Evolutionary conservation across 2,797 vertebrate species (phyloP).

Genomic region (Lerista edwardsae): DNA sequence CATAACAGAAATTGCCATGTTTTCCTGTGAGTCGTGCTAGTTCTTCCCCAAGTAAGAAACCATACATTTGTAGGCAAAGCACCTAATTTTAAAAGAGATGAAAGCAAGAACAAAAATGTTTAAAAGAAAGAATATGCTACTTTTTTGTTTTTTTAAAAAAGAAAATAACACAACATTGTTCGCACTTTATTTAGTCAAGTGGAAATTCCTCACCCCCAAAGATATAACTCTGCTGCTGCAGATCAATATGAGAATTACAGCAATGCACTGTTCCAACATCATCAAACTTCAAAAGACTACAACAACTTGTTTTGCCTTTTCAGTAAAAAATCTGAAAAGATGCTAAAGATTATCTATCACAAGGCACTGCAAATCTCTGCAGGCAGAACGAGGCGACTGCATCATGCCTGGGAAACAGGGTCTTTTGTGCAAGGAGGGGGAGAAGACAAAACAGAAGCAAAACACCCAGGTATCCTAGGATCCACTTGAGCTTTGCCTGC

Average conservation of each 20-base stretch:
- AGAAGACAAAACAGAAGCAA: neutral
- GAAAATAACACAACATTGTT: slow-evolving; percentile 43
- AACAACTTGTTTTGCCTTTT: slow-evolving; percentile 61
- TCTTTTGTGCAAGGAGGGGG: neutral
- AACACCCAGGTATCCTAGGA: slow-evolving; percentile 11
- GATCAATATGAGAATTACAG: slow-evolving; percentile 53
- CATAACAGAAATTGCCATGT: neutral
- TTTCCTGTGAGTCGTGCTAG: neutral
- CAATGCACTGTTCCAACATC: slow-evolving; percentile 57
- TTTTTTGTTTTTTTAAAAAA: slow-evolving; percentile 48
- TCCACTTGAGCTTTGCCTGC: neutral
- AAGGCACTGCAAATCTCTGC: slow-evolving; percentile 77
- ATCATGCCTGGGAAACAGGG: slow-evolving; percentile 45
- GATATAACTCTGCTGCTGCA: neutral
- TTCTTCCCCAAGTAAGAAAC: neutral
- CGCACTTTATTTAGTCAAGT: neutral
- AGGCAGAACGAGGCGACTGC: slow-evolving; percentile 64
- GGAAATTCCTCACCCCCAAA: neutral
- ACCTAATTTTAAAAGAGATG: neutral
- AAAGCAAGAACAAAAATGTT: neutral
- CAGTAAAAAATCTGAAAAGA: slow-evolving; percentile 75
- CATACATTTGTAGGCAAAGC: neutral
- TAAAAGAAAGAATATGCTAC: slow-evolving; percentile 45
- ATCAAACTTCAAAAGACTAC: slow-evolving; percentile 64
- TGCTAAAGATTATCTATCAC: slow-evolving; percentile 65